Base-by-base conservation (phyloP, 2,113 vertebrate genomes). In the Toxotes chatareus region DNA sequence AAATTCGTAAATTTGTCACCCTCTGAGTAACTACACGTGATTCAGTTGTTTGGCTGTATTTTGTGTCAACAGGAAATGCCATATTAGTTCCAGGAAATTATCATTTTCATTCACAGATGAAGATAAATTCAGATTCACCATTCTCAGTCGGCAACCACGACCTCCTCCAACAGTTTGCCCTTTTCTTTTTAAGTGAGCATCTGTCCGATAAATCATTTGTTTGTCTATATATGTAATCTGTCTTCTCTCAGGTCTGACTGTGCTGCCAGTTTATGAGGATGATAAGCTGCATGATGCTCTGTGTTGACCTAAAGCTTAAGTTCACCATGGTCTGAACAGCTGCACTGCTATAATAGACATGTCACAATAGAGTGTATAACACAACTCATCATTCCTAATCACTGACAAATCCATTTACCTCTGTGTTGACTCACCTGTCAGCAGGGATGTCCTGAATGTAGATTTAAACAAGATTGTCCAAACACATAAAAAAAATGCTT, bases 11-110 rank as follows among this genome's bases (percentile, higher is more conserved):
- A 27, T 60, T 13, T 31, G 10, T 21, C 8, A 23, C 5, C 7
- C 23, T 44, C 12, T 57, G 14, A 14, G 49, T 14, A 4, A 6
- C 5, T 14, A 21, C n/a, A 46, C 1, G 1, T 19, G 38, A 61
- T 76, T 62, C 3, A 7, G 10, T 23, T 68, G 21, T 69, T 83
- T 73, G 16, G 44, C 31, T 36, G 32, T 12, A 42, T 23, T 73
- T 46, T n/a, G 19, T 10, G 38, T 66, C 76, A 80, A 88, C 83
- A 89, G 85, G 83, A 91, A 88, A 89, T 80, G 47, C 70, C 70
- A 17, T 3, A 62, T 73, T 56, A 66, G 8, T 2, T 62, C 59
- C 69, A 76, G 76, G 85, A 87, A 85, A 76, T 73, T 0, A 44
- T 85, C 6, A 0, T 34, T 67, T 74, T 68, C 31, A 74, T 79